Percentiles rank a stretch among this genome's conserved stretches.
Conservation (phyloP, 1,140 invertebrate genomes). For the Bactericera cockerelli region DNA sequence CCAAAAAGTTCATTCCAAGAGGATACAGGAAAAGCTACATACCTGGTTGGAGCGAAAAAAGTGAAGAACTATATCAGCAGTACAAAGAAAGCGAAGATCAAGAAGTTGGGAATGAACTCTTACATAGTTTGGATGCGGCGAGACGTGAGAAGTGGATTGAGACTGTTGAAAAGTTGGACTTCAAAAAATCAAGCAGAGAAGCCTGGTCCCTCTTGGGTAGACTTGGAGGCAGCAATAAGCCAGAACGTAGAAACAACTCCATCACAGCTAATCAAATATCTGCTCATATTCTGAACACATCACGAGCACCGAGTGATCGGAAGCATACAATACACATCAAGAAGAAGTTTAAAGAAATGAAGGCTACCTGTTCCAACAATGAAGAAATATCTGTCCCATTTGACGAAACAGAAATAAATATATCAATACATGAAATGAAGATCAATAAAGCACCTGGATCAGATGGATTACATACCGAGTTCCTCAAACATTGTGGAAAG, state of each 20-base stretch:
- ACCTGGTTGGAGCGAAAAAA: conserved; percentile 13
- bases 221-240: background rate
- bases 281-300: conserved; percentile 7
- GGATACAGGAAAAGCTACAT: conserved; percentile 15
- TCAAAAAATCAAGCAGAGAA: conserved; percentile 14
- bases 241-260: background rate
- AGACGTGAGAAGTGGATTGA: conserved; percentile 11
- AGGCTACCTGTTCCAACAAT: background rate
- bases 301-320: background rate
- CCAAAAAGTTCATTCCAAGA: conserved; percentile 16
- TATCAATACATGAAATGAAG: no score
- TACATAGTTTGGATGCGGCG: conserved; percentile 7
- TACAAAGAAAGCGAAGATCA: conserved; percentile 8
- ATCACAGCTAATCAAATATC: conserved; percentile 11
- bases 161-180: conserved; percentile 13
- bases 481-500: no score
- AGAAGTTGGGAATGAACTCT: conserved; percentile 10
- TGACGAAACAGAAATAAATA: no score
- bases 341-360: conserved; percentile 5
- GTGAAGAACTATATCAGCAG: conserved; percentile 10
- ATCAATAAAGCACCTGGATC: no score
- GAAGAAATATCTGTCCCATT: no score
- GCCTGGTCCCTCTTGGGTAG: conserved; percentile 10
- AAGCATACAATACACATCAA: conserved; percentile 8
- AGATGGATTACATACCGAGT: no score